These are phyloP conservation scores for Camponotus floridanus DNA, from an alignment of 1,140 invertebrate species.

Conservation along the genomic window DNA sequence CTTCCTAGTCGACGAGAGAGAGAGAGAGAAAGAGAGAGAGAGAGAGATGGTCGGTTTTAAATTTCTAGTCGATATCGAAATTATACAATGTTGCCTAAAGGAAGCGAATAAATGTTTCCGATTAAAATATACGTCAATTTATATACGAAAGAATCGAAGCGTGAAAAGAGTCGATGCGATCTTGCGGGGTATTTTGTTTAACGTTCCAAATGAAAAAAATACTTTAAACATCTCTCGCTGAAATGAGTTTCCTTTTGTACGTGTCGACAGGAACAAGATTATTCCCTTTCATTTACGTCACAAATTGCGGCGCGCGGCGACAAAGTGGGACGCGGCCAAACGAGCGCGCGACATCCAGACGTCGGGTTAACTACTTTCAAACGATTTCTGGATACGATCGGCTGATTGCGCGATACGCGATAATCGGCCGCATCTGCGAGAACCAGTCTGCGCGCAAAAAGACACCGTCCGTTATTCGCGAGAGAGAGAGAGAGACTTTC, in stretches of 20 bases:
- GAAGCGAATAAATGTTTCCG: background rate
- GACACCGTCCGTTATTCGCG: constrained; percentile 29
- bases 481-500: constrained; percentile 17
- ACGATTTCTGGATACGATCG: constrained; percentile 64
- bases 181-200: no score
- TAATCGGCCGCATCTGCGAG: constrained; percentile 21
- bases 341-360: constrained; percentile 44
- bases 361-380: constrained; percentile 67
- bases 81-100: background rate
- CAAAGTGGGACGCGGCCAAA: constrained; percentile 59
- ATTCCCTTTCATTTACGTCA: constrained; percentile 68
- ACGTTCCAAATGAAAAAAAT: no score
- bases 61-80: background rate
- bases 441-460: constrained; percentile 57
- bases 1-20: background rate
- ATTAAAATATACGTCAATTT: constrained; percentile 8
- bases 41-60: background rate
- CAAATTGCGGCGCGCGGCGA: constrained; percentile 47
- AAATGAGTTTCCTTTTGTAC: background rate
- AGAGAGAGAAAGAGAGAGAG: no score
- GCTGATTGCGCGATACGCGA: constrained; percentile 27
- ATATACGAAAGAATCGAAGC: no score
- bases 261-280: constrained; percentile 45
- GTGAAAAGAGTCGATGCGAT: no score
- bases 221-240: no score